phyloP scores from a whole-genome alignment of 2,888 invertebrate genomes.

The Epinotia brunnichana region DNA sequence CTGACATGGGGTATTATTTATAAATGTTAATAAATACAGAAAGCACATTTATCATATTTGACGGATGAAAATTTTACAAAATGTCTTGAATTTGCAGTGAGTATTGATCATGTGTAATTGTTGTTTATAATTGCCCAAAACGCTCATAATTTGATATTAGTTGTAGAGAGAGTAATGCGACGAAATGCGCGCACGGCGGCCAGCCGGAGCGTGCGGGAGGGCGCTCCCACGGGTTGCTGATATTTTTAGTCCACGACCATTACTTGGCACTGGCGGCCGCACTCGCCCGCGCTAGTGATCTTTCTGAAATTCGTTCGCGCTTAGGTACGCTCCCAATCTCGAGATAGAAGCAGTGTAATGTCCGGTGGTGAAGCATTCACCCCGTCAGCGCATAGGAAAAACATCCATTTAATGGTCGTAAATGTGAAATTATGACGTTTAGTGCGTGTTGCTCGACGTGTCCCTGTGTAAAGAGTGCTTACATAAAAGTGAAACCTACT shows the following conservation, averaged over 20 bases:
- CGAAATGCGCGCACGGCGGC: slow-evolving; percentile 78
- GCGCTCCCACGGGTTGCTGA: slow-evolving; percentile 84
- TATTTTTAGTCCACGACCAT: slow-evolving; percentile 88
- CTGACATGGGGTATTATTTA: not conserved
- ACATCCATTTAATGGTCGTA: slow-evolving; percentile 35
- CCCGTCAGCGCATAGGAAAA: slow-evolving; percentile 53
- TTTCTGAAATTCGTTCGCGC: slow-evolving; percentile 79
- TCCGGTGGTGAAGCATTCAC: slow-evolving; percentile 64
- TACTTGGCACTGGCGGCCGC: slow-evolving; percentile 86
- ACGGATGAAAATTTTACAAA: not conserved
- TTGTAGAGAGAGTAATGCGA: slow-evolving; percentile 66
- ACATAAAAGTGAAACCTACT: slow-evolving; percentile 49
- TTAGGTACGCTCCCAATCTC: slow-evolving; percentile 77
- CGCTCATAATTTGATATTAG: slow-evolving; percentile 14
- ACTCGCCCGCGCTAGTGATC: slow-evolving; percentile 81
- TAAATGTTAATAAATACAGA: not conserved
- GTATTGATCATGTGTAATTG: not conserved
- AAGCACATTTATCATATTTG: not conserved
- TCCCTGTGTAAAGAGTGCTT: slow-evolving; percentile 68
- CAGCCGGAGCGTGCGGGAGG: slow-evolving; percentile 81
- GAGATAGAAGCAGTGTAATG: slow-evolving; percentile 73
- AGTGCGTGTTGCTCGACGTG: slow-evolving; percentile 68
- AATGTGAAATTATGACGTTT: slow-evolving; percentile 70
- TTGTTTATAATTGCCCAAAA: not conserved
- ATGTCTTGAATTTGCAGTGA: not conserved